phyloP scores from a whole-genome alignment of 2,888 invertebrate species.

The Drepanosiphum platanoidis region DNA sequence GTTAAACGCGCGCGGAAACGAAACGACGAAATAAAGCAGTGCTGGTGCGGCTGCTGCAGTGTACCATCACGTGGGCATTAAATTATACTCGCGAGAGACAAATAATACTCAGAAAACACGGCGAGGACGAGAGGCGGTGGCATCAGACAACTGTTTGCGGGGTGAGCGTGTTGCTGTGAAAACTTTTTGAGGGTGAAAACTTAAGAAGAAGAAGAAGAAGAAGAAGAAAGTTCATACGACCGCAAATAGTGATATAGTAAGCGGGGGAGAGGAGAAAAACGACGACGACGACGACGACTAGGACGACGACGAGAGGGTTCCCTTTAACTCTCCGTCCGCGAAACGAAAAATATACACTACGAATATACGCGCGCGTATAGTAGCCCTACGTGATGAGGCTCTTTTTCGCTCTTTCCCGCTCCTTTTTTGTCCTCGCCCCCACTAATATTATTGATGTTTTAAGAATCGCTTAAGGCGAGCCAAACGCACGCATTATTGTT shows the following conservation, averaged over 20 bases:
- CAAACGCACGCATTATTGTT: constrained; percentile 56
- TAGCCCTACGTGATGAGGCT: not conserved
- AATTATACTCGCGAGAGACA: constrained; percentile 20
- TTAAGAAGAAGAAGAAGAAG: no score
- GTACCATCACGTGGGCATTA: constrained; percentile 7
- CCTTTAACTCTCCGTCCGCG: not conserved
- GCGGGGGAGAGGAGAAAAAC: constrained; percentile 38
- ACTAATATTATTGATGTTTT: constrained; percentile 58
- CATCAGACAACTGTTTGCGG: constrained; percentile 52
- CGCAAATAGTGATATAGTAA: constrained; percentile 45
- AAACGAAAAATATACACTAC: constrained; percentile 22
- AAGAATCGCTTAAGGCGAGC: constrained; percentile 52
- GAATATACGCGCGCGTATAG: not conserved
- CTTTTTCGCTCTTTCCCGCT: no score
- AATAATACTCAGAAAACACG: constrained; percentile 21
- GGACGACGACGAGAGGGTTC: no score
- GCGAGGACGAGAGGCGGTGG: no score
- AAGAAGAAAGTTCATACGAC: constrained; percentile 44
- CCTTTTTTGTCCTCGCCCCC: not conserved
- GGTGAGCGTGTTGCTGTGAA: constrained; percentile 29
- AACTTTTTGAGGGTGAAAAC: constrained; percentile 41
- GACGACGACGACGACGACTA: no score
- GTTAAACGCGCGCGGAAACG: no score
- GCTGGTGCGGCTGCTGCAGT: no score
- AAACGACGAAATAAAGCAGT: constrained; percentile 36